Evolutionary conservation across 2,113 vertebrate species (phyloP), one percentile per base, ranked within the genome.

Genomic region (Progne subis): DNA sequence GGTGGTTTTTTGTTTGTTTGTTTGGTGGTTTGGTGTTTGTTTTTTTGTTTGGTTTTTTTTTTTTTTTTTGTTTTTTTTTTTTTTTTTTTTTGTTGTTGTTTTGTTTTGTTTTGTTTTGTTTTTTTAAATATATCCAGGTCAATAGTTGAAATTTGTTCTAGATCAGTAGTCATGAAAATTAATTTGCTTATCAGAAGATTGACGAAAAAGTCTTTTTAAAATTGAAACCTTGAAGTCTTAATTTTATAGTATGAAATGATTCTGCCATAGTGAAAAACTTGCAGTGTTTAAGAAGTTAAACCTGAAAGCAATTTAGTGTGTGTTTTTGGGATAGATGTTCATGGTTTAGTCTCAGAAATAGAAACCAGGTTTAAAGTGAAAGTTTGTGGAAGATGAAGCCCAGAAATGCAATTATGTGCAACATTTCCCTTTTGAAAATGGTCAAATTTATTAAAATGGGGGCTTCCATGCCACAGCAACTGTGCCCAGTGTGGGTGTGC

Each of bases 381-480:
- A 28, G 19, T 10, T 80, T 10, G 1, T 41, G 39, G 15, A 68
- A 47, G 26, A 50, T 18, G 10, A 88, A 82, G 24, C 18, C 39
- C n/a, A 25, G 52, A 70, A 90, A 50, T 19, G 11, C 6, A 12
- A n/a, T 79, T 41, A 18, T 18, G 6, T 56, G 29, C 24, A 61
- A 16, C 10, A 65, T 75, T 70, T 53, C 15, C 5, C 41, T 82
- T 90, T 85, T 37, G 63, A 50, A 87, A 69, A 56, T 29, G 20
- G 17, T 16, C 21, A 69, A 3, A 32, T 78, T 34, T 10, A 28
- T 56, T 23, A 47, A 31, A 86, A 18, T 12, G 20, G n/a, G 15
- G 14, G 5, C 11, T 81, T 76, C 21, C 50, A 12, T 0, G 0
- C 29, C 20, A 5, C 43, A n/a, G 49, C 12, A 56, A 0, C 29